Evolutionary conservation across 2,888 invertebrate genomes (phyloP), one percentile per base, ranked within the genome.

Genomic region (Torymus aiolomorphi): DNA sequence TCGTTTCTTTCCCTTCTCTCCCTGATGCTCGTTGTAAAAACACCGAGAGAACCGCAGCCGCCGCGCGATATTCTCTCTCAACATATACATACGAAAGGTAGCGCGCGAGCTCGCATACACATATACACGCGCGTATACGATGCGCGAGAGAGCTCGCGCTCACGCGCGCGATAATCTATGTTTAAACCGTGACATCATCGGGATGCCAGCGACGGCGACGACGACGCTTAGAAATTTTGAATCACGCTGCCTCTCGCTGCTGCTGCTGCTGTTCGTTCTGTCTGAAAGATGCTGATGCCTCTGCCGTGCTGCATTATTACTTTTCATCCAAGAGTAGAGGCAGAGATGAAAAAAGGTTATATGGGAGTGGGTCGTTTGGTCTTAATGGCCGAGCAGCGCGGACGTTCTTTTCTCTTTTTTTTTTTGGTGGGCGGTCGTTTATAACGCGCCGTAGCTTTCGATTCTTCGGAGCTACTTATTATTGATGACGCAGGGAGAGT

Each of bases 121-220:
- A 61, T 24, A 42, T 52, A 52, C 65, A n/a, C 24, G 31, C 31
- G 31, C 59, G 51, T 56, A 67, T 51, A 66, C 73, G 83, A 76
- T 70, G 81, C 81, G 80, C 42, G 42, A 31, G 42, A 5, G 5
- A 5, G 5, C 42, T 31, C 31, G 31, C 31, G 31, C 31, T 42
- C 42, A 42, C 42, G 42, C 66, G 82, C 83, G 83, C 81, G 84
- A 84, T 85, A 87, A 85, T 85, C 86, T 86, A 88, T 88, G 87
- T 88, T 88, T 88, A 88, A 88, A 86, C 86, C 86, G 85, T 88
- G 88, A 88, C 88, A 88, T 88, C 88, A 88, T 83, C 87, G 84
- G 52, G 82, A 83, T 84, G 84, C 83, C 83, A 84, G 80, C 83
- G 71, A n/a, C 42, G 49, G 18, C 67, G 49, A 52, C 56, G 56